A percentile compares a stretch with the other conserved stretches of the same genome.
Evolutionary conservation across 2,797 vertebrate species (phyloP).

Genomic region (Euthynnus affinis): DNA sequence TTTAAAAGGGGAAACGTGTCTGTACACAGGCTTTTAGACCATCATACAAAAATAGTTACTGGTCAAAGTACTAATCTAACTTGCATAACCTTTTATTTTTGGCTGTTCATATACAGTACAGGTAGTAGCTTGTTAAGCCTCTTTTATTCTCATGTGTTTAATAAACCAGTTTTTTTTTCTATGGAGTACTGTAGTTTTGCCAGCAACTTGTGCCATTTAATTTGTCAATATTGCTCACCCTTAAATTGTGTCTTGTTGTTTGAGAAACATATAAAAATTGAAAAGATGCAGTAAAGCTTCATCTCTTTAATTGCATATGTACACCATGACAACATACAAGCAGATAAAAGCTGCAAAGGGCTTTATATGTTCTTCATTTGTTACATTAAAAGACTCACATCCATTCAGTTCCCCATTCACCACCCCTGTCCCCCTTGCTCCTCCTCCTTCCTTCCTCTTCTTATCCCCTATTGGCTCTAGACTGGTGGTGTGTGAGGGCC

Average conservation of each 20-base stretch:
- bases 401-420: slow-evolving; percentile 76
- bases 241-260: background rate
- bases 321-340: background rate
- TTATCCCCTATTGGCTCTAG: slow-evolving; percentile 90
- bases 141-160: background rate
- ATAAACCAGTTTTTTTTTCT: background rate
- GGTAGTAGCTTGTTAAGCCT: background rate
- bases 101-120: background rate
- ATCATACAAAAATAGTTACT: background rate
- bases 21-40: background rate
- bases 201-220: background rate
- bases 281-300: background rate
- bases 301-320: slow-evolving; percentile 2
- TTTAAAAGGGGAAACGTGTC: background rate
- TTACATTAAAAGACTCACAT: slow-evolving; percentile 61
- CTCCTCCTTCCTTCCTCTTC: slow-evolving; percentile 84
- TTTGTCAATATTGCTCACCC: background rate
- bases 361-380: slow-evolving; percentile 47
- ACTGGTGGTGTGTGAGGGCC: slow-evolving; percentile 89
- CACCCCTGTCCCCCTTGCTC: slow-evolving; percentile 76
- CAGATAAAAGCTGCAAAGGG: slow-evolving; percentile 13
- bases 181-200: background rate
- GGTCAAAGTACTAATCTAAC: background rate
- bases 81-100: background rate
- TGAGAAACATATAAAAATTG: background rate